Conservation (phyloP, 2,888 invertebrate genomes). For the Phortica okadai region DNA sequence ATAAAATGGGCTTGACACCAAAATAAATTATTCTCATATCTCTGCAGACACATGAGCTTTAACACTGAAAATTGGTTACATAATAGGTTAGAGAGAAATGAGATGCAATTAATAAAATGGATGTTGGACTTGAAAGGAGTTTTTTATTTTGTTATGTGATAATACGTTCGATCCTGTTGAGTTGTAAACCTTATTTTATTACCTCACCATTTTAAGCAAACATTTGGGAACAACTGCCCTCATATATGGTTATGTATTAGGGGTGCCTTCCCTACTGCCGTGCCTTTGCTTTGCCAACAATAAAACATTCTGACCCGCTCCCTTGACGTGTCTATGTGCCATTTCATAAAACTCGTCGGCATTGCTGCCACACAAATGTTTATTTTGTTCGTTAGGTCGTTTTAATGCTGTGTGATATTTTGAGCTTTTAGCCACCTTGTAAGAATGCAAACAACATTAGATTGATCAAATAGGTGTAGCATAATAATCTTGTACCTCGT, state of each 20-base stretch:
- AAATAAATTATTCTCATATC: no score
- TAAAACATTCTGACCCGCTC: not conserved
- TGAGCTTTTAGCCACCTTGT: conserved; percentile 53
- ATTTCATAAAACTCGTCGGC: conserved; percentile 26
- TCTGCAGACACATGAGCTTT: no score
- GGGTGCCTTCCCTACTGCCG: not conserved
- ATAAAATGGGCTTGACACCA: no score
- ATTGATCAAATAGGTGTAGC: conserved; percentile 56
- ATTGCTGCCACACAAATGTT: conserved; percentile 34
- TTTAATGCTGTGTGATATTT: conserved; percentile 38
- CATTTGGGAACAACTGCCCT: conserved; percentile 11
- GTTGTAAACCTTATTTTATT: no score
- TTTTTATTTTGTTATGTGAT: no score
- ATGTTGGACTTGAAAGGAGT: no score
- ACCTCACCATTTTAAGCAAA: not conserved
- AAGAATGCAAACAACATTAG: conserved; percentile 60
- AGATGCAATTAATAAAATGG: no score
- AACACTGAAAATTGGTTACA: no score
- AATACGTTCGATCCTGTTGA: no score
- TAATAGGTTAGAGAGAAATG: no score
- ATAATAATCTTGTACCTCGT: conserved; percentile 35
- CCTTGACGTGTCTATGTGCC: conserved; percentile 12
- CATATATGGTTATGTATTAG: not conserved
- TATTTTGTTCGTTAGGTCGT: not conserved
- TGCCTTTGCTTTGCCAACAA: not conserved